A percentile compares a stretch with the other conserved stretches of the same genome.
Evolutionary conservation across 2,888 invertebrate genomes (phyloP).

Genomic region (Prosapia bicincta): DNA sequence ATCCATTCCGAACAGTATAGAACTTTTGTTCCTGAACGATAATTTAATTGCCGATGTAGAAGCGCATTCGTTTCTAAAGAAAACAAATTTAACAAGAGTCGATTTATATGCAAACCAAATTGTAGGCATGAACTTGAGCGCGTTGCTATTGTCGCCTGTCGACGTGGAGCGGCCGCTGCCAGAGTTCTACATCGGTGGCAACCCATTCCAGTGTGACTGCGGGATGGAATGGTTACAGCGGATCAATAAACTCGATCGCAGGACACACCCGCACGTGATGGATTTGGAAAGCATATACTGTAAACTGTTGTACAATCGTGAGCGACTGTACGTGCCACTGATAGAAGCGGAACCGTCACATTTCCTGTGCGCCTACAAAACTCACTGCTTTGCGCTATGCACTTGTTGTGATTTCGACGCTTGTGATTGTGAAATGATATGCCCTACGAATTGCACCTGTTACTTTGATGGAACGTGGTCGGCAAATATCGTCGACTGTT

Average conservation of each 20-base stretch:
- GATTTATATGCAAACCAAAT: constrained; percentile 92
- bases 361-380: constrained; percentile 88
- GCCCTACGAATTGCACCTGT: constrained; percentile 90
- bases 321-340: constrained; percentile 78
- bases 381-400: constrained; percentile 91
- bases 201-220: constrained; percentile 93
- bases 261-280: constrained; percentile 88
- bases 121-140: constrained; percentile 84
- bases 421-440: constrained; percentile 97
- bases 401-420: constrained; percentile 96
- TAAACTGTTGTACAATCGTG: constrained; percentile 78
- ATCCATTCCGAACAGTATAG: constrained; percentile 80
- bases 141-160: constrained; percentile 71
- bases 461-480: constrained; percentile 94
- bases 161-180: constrained; percentile 72
- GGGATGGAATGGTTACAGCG: constrained; percentile 94
- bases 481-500: constrained; percentile 90
- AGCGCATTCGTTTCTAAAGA: constrained; percentile 85
- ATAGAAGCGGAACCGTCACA: constrained; percentile 84
- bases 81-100: constrained; percentile 83
- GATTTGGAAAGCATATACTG: constrained; percentile 88
- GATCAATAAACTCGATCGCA: constrained; percentile 78
- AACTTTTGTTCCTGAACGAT: constrained; percentile 83
- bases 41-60: constrained; percentile 82
- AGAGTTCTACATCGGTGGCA: constrained; percentile 90